Evolutionary conservation across 2,113 vertebrate species (phyloP).

Genomic region (Leucoraja erinaceus): DNA sequence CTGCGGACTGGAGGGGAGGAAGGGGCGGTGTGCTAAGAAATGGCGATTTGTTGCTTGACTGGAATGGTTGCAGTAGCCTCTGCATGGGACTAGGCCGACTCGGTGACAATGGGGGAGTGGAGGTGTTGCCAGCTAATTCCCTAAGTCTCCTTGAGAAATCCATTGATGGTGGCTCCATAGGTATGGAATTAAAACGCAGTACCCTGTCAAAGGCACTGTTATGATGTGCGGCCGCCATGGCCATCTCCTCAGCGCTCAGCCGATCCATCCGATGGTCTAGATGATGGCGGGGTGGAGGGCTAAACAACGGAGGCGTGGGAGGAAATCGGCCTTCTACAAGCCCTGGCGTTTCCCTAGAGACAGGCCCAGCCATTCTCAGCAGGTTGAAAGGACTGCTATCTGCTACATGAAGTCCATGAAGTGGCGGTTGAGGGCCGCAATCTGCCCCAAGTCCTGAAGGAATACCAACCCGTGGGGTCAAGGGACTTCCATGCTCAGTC

Average conservation of each 20-base stretch:
- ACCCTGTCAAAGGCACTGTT: constrained; percentile 99
- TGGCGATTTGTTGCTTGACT: constrained; percentile 87
- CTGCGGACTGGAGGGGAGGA: constrained; percentile 70
- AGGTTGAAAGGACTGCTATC: constrained; percentile 98
- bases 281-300: constrained; percentile 94
- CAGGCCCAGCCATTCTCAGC: constrained; percentile 91
- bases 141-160: constrained; percentile 98
- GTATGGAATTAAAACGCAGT: constrained; percentile 97
- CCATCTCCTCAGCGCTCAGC: constrained; percentile 97
- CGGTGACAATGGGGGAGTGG: constrained; percentile 91
- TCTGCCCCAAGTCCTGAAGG: constrained; percentile 90
- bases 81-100: constrained; percentile 97
- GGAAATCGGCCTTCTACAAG: constrained; percentile 86
- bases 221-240: constrained; percentile 90
- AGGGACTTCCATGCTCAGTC: constrained; percentile 94
- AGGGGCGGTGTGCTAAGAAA: constrained; percentile 93
- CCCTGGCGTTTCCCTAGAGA: constrained; percentile 82
- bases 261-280: constrained; percentile 94
- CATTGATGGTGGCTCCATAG: constrained; percentile 96
- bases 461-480: constrained; percentile 93
- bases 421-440: constrained; percentile 90
- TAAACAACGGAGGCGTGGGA: constrained; percentile 95
- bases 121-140: constrained; percentile 96
- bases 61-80: constrained; percentile 98
- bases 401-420: constrained; percentile 96